phyloP scores from a whole-genome alignment of 1,140 invertebrate genomes.

The Drosophila quadrilineata region DNA sequence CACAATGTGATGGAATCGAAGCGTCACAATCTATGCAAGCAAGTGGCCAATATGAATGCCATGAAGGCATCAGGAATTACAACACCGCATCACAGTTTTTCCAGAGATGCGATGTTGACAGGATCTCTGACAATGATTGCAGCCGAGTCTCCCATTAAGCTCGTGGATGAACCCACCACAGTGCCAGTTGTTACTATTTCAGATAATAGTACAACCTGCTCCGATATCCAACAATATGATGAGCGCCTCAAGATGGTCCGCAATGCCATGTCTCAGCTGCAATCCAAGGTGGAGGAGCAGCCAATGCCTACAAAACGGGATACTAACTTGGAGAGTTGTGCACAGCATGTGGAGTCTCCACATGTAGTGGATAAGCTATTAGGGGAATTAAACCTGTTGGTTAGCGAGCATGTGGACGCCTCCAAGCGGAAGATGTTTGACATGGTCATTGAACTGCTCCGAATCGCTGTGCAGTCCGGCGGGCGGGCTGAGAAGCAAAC shows the following conservation, averaged over 20 bases:
- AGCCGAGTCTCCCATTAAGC: constrained; percentile 53
- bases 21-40: constrained; percentile 32
- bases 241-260: constrained; percentile 50
- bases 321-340: too few species aligned
- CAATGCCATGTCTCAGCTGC: constrained; percentile 39
- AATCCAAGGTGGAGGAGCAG: too few species aligned
- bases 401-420: constrained; percentile 27
- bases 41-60: constrained; percentile 50
- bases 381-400: constrained; percentile 19
- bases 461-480: background rate
- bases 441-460: constrained; percentile 19
- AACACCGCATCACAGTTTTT: constrained; percentile 16
- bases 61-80: constrained; percentile 14
- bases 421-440: constrained; percentile 35
- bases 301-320: too few species aligned
- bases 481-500: background rate
- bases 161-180: constrained; percentile 39
- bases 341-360: too few species aligned
- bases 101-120: constrained; percentile 9
- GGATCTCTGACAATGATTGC: constrained; percentile 58
- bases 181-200: background rate
- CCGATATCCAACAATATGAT: constrained; percentile 45
- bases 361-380: constrained; percentile 12
- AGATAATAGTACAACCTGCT: constrained; percentile 2
- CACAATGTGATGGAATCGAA: background rate